Percentiles rank a stretch among this genome's conserved stretches.
These are phyloP conservation scores for Yponomeuta sedellus DNA, from an alignment of 2,888 invertebrate genomes.

Conservation along the genomic window DNA sequence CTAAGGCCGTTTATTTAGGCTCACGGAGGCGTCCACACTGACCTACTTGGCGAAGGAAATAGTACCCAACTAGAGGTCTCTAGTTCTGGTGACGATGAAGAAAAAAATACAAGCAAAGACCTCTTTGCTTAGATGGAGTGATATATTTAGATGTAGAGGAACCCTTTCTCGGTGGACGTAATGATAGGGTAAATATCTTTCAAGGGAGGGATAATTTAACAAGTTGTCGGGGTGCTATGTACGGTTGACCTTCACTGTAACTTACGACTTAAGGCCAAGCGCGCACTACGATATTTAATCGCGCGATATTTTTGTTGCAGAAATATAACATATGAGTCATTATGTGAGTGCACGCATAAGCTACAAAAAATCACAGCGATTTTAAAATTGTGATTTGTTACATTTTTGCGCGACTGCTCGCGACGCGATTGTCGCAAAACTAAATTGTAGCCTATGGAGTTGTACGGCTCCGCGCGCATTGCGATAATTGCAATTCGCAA, in stretches of 20 bases:
- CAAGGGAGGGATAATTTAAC: neutral
- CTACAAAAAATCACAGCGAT: no score
- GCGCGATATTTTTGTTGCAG: no score
- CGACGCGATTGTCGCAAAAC: no score
- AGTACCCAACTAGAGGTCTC: neutral
- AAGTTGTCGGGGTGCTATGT: neutral
- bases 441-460: no score
- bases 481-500: no score
- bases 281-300: no score
- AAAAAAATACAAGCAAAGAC: slow-evolving; percentile 1
- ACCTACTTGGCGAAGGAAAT: neutral
- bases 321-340: no score
- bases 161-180: neutral
- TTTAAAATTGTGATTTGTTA: no score
- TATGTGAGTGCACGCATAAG: no score
- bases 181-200: slow-evolving; percentile 3
- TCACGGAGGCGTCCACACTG: neutral
- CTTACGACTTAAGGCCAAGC: no score
- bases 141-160: neutral
- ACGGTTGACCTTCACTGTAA: neutral
- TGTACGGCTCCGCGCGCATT: no score
- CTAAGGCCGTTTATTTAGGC: slow-evolving; percentile 11
- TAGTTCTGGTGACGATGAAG: neutral
- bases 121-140: neutral
- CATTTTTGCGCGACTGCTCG: no score